Base-by-base conservation (phyloP, 2,113 vertebrate species). In the Semnopithecus entellus region DNA sequence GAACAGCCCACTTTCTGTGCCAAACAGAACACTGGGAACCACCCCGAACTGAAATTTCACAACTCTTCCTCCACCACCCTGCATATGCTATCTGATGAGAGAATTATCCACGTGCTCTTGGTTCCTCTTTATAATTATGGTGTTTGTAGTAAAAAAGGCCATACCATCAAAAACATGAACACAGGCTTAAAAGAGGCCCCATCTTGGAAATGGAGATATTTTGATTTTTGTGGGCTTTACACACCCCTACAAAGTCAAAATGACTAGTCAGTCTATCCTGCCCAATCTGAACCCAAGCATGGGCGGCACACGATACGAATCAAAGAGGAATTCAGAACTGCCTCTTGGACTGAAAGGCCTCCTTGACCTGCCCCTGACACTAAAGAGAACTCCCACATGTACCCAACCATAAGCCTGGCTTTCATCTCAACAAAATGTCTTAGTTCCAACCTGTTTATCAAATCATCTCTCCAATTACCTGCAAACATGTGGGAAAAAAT, bases 311-410 rank as follows among this genome's bases (percentile, higher is more conserved):
- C 5, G 78, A 35, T 6, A 30, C 38, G 48, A 95, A 82, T 11
- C 2, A 3, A 66, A 90, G 25, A 20, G 12, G 25, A 88, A 94
- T 72, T 90, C 50, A 85, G 38, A 90, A 84, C 23, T 81, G 43
- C 16, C 50, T 94, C 43, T 64, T 20, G 85, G 38, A 80, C 40
- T 82, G 27, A 45, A 40, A 70, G 72, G 52, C 72, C 50, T 90
- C 73, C 73, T 94, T 35, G 40, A n/a, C 38, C 25, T 59, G n/a
- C 32, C 27, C 38, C 59, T 68, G 22, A 86, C 0, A 2, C 52
- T 72, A 45, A 88, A 88, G 72, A 94, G 91, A 93, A 91, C 52
- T 38, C 61, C 75, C 66, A 87, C 30, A 59, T 70, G 86, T 57
- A 90, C 30, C 52, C 70, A 95, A 43, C 57, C 4, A 4, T 38